Percentiles rank a stretch among this genome's conserved stretches.
phyloP scores from a whole-genome alignment of 2,888 invertebrate species.

The Calliscelio sp. region DNA sequence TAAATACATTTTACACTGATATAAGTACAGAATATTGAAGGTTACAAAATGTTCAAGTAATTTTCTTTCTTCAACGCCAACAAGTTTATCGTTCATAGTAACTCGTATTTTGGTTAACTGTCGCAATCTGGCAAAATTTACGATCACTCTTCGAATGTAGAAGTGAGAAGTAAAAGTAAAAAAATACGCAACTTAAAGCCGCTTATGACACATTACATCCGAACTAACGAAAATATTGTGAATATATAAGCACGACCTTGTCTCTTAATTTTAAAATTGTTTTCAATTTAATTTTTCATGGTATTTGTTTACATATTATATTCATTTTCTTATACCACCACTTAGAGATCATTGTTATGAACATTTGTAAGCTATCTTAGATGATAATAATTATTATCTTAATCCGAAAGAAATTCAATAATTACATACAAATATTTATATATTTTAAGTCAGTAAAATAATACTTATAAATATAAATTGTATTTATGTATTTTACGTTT shows the following conservation, averaged over 20 bases:
- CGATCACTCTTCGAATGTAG: conserved; percentile 48
- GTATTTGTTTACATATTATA: no score
- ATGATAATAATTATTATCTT: no score
- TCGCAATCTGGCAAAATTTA: conserved; percentile 68
- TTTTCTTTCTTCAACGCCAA: conserved; percentile 64
- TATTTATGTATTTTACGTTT: no score
- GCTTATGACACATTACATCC: conserved; percentile 50
- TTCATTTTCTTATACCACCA: no score
- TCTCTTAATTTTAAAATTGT: conserved; percentile 55
- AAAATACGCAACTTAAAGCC: conserved; percentile 39
- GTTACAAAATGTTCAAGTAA: conserved; percentile 55
- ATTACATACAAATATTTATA: no score
- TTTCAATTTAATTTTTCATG: no score
- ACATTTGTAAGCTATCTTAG: no score
- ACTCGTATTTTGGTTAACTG: conserved; percentile 73
- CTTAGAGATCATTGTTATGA: no score
- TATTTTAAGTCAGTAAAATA: no score
- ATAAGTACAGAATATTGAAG: conserved; percentile 59
- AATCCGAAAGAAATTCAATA: no score
- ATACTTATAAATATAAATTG: no score
- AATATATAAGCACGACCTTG: conserved; percentile 56
- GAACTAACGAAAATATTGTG: conserved; percentile 48
- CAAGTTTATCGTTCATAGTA: conserved; percentile 65
- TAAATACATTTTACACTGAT: conserved; percentile 49
- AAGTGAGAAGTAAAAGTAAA: conserved; percentile 47